Evolutionary conservation across 2,888 invertebrate species (phyloP).

Genomic region (Cantharis flavilabris): DNA sequence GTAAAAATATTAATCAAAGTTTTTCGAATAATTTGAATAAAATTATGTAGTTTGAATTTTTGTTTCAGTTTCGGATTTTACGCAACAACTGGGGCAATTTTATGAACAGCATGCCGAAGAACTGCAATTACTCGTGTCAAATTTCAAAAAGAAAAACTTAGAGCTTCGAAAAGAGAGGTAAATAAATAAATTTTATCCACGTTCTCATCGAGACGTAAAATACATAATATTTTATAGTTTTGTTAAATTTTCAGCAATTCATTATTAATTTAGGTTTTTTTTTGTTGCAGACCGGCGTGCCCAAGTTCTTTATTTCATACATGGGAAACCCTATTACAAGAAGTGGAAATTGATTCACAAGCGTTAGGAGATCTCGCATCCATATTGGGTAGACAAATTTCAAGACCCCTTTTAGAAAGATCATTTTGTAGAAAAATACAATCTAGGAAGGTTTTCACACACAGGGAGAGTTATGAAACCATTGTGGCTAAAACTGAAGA

Average conservation of each 20-base stretch:
- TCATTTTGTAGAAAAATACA: conserved; percentile 91
- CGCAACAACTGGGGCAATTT: conserved; percentile 84
- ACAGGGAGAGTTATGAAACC: conserved; percentile 88
- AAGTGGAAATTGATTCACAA: conserved; percentile 87
- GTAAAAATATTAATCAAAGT: no score
- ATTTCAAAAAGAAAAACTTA: conserved; percentile 82
- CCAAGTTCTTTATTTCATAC: conserved; percentile 83
- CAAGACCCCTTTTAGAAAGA: conserved; percentile 81
- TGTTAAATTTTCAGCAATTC: conserved; percentile 1
- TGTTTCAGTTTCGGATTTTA: conserved; percentile 87
- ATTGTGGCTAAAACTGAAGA: conserved; percentile 85
- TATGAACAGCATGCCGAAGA: conserved; percentile 90
- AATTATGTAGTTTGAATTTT: conserved; percentile 20
- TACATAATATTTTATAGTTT: not conserved
- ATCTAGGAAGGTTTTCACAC: conserved; percentile 86
- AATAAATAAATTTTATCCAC: conserved; percentile 35
- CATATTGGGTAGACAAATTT: conserved; percentile 75
- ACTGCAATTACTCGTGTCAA: conserved; percentile 82
- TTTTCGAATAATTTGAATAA: no score
- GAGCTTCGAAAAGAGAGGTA: conserved; percentile 88
- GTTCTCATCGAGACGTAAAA: not conserved
- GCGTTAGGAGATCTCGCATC: conserved; percentile 84
- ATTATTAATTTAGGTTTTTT: not conserved
- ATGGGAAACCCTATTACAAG: conserved; percentile 89
- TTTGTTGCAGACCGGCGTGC: conserved; percentile 69